Evolutionary conservation across 2,797 vertebrate species (phyloP), one percentile per base, ranked within the genome.

Genomic region (Alfaro cultratus): DNA sequence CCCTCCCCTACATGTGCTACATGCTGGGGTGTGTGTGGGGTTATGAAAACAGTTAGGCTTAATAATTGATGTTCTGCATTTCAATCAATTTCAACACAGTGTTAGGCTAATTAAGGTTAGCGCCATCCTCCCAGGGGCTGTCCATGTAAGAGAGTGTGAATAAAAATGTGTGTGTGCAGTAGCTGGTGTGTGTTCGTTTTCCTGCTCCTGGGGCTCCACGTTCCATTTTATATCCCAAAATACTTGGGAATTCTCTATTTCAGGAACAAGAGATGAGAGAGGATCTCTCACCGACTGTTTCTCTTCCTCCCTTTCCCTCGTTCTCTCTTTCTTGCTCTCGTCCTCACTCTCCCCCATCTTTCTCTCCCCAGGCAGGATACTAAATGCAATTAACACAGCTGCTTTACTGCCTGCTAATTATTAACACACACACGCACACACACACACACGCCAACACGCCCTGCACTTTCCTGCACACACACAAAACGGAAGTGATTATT

Each of bases 21-120:
- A 91, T 89, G 88, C 80, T 53, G 71, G 80, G 88, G 90, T 91
- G 92, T 93, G 91, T 93, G 92, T 85, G 90, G 92, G 92, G 92
- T 93, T 95, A 93, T 91, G 93, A 96, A 97, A 96, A 96, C 73
- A 81, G 94, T 95, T 94, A 95, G 93, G 92, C 95, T 95, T 96
- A 97, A 97, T 95, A 96, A 97, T 96, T 97, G 96, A 97, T 97
- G 96, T 97, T 95, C 96, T 97, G 96, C 95, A 96, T 96, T 96
- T 96, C 97, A 97, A 97, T 97, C 96, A 95, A 95, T 96, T 97
- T 90, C 95, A 95, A 96, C 94, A 95, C 89, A 94, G 95, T 96
- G 96, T 96, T 96, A 95, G 97, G 97, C 97, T 99, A 98, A 99
- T 99, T 98, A 99, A 98, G 97, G 97, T 97, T 96, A 97, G 96